Conservation (phyloP, 1,140 invertebrate species). For the Drosophila setifemur region DNA sequence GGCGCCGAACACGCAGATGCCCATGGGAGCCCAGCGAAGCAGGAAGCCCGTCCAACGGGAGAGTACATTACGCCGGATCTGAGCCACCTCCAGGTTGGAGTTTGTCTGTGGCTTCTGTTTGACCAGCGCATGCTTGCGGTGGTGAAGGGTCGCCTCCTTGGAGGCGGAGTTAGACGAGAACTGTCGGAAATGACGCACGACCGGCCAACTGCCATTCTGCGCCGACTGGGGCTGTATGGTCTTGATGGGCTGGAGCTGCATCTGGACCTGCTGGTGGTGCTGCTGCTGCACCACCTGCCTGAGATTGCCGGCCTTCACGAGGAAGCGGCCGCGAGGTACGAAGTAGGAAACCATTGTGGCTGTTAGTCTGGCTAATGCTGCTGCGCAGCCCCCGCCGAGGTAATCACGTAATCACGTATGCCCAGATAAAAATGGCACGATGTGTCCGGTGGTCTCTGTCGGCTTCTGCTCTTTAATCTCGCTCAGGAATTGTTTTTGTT, state of each 20-base stretch:
- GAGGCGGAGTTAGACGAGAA: conserved; percentile 46
- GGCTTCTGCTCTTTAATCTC: conserved; percentile 26
- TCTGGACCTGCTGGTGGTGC: conserved; percentile 45
- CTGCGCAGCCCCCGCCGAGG: conserved; percentile 5
- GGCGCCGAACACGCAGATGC: conserved; percentile 72
- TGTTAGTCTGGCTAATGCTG: conserved; percentile 5
- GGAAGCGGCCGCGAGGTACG: conserved; percentile 71
- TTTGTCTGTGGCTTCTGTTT: conserved; percentile 2
- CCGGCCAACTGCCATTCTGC: conserved; percentile 52
- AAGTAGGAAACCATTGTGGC: conserved; percentile 77
- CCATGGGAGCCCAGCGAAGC: conserved; percentile 77
- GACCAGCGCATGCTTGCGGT: neutral
- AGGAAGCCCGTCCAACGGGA: conserved; percentile 76
- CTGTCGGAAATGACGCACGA: conserved; percentile 65
- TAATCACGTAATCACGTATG: conserved; percentile 36
- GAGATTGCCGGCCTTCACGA: conserved; percentile 72
- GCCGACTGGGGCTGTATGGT: conserved; percentile 19
- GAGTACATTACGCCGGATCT: conserved; percentile 52
- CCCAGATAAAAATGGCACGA: conserved; percentile 40
- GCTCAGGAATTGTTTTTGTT: conserved; percentile 1
- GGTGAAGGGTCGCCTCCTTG: conserved; percentile 24
- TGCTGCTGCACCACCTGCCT: conserved; percentile 63
- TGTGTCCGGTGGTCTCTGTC: conserved; percentile 19
- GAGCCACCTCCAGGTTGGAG: conserved; percentile 17
- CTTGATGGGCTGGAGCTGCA: conserved; percentile 23